A percentile compares a stretch with the other conserved stretches of the same genome.
Conservation (phyloP, 2,888 invertebrate species). For the Phasia obesa region DNA sequence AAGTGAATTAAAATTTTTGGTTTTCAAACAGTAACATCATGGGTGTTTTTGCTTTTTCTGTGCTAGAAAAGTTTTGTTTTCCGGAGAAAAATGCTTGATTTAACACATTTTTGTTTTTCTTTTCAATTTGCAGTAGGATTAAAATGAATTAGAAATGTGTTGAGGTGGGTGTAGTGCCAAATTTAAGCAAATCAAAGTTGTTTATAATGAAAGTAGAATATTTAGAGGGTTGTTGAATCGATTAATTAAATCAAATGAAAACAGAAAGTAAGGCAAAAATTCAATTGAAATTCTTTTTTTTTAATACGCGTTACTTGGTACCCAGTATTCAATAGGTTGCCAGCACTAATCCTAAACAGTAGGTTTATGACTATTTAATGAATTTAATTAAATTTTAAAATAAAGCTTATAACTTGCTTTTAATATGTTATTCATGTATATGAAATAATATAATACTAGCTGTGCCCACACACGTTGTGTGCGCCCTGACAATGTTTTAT, state of each 20-base stretch:
- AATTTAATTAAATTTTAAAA: too few species aligned
- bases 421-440: too few species aligned
- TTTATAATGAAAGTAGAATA: constrained; percentile 27
- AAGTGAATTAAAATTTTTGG: constrained; percentile 44
- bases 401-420: too few species aligned
- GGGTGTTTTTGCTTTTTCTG: constrained; percentile 1
- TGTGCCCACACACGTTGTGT: too few species aligned
- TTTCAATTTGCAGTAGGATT: constrained; percentile 27
- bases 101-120: constrained; percentile 5
- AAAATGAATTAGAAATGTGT: constrained; percentile 28
- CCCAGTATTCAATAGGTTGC: too few species aligned
- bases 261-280: constrained; percentile 1
- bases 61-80: constrained; percentile 49
- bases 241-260: constrained; percentile 13
- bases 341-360: too few species aligned
- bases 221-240: constrained; percentile 30
- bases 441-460: too few species aligned
- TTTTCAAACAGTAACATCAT: constrained; percentile 10
- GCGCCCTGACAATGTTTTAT: too few species aligned
- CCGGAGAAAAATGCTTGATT: constrained; percentile 39
- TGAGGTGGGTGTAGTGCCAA: constrained; percentile 19
- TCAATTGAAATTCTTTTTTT: too few species aligned
- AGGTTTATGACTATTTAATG: too few species aligned
- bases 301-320: too few species aligned
- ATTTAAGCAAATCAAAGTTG: not conserved